Evolutionary conservation across 2,888 invertebrate species (phyloP), one percentile per base, ranked within the genome.

Genomic region (Caenorhabditis panamensis): DNA sequence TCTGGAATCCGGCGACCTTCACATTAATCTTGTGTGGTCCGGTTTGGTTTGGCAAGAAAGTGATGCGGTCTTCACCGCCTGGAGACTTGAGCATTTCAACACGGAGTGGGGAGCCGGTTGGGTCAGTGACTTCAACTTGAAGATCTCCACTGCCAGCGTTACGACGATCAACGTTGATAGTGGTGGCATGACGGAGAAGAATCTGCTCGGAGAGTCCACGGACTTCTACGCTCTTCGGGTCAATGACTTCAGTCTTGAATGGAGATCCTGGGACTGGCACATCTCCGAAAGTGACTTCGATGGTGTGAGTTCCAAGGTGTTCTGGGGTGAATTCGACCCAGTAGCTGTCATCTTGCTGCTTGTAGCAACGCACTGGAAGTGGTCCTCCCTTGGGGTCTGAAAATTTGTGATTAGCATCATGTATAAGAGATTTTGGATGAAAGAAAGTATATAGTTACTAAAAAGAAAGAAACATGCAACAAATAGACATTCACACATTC

Each of bases 301-400:
- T 95, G 80, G 95, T 94, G 92, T 97, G 96, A 90, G 96, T 96
- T 56, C 92, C 92, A 81, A 91, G 88, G 8, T 89, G 84, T 80
- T 90, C 91, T 16, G 92, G 92, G 18, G 92, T 92, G 91, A 90
- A 99, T 92, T 99, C 98, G 0, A 97, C 97, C 91, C 96, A 94
- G 71, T 97, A 93, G 89, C 96, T 95, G 1, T 97, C 97, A 80
- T 97, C 96, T 90, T 97, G 95, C 80, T 97, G 97, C 91, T 96
- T 96, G 91, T 96, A 96, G 91, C 98, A 97, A 75, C 96, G 92
- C 0, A 97, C 96, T 0, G 96, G 95, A 51, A 96, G 93, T 0
- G 95, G 90, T 51, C 92, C 91, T 13, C 92, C 92, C 82, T 90
- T 91, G 0, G 93, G 92, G 72, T 92, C 92, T 92, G 84, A 75